phyloP scores from a whole-genome alignment of 1,140 invertebrate genomes.

The Pachyrhynchus sulphureomaculatus region DNA sequence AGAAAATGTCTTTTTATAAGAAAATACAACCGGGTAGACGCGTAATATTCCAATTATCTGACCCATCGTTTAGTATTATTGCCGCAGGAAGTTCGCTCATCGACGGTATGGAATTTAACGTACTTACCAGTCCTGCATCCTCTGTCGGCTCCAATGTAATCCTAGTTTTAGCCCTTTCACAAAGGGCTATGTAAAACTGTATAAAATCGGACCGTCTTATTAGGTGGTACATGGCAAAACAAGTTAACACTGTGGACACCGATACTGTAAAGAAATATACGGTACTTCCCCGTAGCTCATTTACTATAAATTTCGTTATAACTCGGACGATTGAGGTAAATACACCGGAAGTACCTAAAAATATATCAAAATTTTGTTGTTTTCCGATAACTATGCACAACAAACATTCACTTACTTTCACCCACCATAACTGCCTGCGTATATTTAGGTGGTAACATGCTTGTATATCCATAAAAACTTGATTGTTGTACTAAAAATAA shows the following conservation, averaged over 20 bases:
- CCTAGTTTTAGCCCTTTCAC: constrained; percentile 68
- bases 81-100: neutral
- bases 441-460: constrained; percentile 84
- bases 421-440: constrained; percentile 93
- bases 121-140: constrained; percentile 71
- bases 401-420: constrained; percentile 71
- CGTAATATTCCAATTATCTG: too few relatives aligned
- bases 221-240: constrained; percentile 73
- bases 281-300: constrained; percentile 76
- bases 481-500: constrained; percentile 77
- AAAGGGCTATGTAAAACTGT: constrained; percentile 76
- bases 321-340: constrained; percentile 82
- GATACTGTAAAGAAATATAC: constrained; percentile 83
- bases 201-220: constrained; percentile 79
- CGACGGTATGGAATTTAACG: neutral
- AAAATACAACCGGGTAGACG: too few relatives aligned
- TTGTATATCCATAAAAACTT: constrained; percentile 91
- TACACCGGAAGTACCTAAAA: constrained; percentile 77
- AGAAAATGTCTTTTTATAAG: too few relatives aligned
- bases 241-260: constrained; percentile 70
- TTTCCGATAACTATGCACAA: too few relatives aligned
- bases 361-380: constrained; percentile 60
- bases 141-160: constrained; percentile 76
- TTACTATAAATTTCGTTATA: constrained; percentile 73
- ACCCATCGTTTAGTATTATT: neutral